phyloP scores from a whole-genome alignment of 2,888 invertebrate genomes.

The Digitonthophagus gazella region DNA sequence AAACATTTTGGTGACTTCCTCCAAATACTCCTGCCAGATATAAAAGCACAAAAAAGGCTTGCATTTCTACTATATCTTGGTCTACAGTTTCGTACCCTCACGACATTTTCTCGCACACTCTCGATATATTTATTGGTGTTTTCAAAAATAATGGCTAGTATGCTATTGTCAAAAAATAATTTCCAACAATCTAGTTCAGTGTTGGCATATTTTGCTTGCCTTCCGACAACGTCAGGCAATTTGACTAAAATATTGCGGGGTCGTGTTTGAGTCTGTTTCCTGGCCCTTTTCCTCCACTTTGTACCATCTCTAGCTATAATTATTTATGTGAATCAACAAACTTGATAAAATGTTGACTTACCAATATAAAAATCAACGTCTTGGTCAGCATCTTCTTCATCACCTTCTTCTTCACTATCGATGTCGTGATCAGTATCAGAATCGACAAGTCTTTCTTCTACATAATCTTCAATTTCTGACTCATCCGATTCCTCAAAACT shows the following conservation, averaged over 20 bases:
- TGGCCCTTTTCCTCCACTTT: constrained; percentile 24
- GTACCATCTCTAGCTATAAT: constrained; percentile 17
- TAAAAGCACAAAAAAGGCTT: constrained; percentile 36
- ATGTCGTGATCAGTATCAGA: constrained; percentile 13
- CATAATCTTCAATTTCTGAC: constrained; percentile 5
- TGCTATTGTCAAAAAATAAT: constrained; percentile 20
- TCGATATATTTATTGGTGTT: constrained; percentile 37
- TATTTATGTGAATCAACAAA: neutral
- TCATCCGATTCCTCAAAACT: constrained; percentile 15
- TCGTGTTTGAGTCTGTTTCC: constrained; percentile 18
- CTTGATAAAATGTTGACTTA: neutral
- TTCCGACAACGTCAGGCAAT: constrained; percentile 23
- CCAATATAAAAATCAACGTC: neutral
- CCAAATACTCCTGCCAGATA: constrained; percentile 35
- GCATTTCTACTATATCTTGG: constrained; percentile 33
- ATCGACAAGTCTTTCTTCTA: constrained; percentile 9
- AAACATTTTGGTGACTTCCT: constrained; percentile 28
- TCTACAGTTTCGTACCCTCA: too few relatives aligned
- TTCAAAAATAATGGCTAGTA: constrained; percentile 21
- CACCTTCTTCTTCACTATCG: neutral
- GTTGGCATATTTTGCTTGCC: constrained; percentile 23
- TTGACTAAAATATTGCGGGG: constrained; percentile 26
- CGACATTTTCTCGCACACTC: constrained; percentile 26
- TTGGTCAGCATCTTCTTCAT: neutral
- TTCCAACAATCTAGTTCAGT: constrained; percentile 25